Percentiles rank a stretch among this genome's conserved stretches.
These are phyloP conservation scores for Macrotrachela quadricornifera DNA, from an alignment of 1,140 invertebrate species.

Conservation along the genomic window DNA sequence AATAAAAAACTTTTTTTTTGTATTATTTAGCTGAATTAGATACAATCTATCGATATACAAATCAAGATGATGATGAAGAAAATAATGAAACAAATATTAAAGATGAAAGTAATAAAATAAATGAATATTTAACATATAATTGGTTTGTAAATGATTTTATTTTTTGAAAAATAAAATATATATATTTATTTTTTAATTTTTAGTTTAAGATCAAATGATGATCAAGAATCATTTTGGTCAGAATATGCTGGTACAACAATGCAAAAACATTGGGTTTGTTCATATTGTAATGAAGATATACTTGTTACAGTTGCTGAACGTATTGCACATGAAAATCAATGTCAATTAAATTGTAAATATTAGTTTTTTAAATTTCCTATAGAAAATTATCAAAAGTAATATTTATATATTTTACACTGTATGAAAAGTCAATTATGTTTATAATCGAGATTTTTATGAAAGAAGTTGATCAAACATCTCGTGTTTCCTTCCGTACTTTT, in stretches of 20 bases:
- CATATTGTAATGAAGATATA: background rate
- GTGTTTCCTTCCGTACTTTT: too few relatives aligned
- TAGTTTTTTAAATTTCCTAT: too few relatives aligned
- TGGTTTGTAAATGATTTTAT: slow-evolving; percentile 39
- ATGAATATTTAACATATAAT: slow-evolving; percentile 58
- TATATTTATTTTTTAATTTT: background rate
- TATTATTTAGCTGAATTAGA: background rate
- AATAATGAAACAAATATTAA: slow-evolving; percentile 31
- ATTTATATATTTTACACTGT: too few relatives aligned
- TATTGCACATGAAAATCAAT: slow-evolving; percentile 6
- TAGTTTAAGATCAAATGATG: background rate
- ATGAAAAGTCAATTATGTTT: too few relatives aligned
- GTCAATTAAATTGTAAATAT: background rate
- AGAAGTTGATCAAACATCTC: too few relatives aligned
- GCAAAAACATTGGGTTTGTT: slow-evolving; percentile 4
- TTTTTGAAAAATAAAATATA: background rate
- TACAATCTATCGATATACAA: background rate
- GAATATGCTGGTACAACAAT: background rate
- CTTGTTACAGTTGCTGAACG: background rate
- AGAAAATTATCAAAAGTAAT: too few relatives aligned
- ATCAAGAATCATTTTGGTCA: background rate
- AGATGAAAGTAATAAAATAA: slow-evolving; percentile 61
- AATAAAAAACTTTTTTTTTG: background rate
- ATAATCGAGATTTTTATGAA: too few relatives aligned
- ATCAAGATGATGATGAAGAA: background rate